Conservation (phyloP, 2,113 vertebrate species). For the Synchiropus splendidus region DNA sequence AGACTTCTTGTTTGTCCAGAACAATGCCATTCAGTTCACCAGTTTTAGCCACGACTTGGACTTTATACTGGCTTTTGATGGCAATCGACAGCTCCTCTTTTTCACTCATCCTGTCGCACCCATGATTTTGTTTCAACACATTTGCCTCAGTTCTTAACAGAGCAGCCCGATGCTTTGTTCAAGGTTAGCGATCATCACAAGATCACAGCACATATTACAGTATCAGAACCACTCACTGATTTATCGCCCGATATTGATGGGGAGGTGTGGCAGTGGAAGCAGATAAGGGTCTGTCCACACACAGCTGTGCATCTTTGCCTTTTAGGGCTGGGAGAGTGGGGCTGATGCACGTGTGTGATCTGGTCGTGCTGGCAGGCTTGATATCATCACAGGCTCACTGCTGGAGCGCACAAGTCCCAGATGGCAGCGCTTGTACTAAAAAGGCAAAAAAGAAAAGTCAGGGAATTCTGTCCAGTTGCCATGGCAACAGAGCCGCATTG, state of each 20-base stretch:
- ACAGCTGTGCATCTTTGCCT: slow-evolving; percentile 9
- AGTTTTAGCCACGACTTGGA: too few species aligned
- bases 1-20: too few species aligned
- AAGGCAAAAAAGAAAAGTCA: slow-evolving; percentile 14
- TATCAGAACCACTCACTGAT: neutral
- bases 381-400: slow-evolving; percentile 2
- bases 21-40: too few species aligned
- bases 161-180: too few species aligned
- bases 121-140: too few species aligned
- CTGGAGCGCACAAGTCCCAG: slow-evolving; percentile 5
- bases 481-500: slow-evolving; percentile 1
- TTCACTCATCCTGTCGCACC: too few species aligned
- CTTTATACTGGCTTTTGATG: too few species aligned
- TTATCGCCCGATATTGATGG: slow-evolving; percentile 5
- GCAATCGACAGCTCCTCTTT: too few species aligned
- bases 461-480: neutral
- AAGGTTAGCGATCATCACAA: too few species aligned
- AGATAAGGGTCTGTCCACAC: slow-evolving; percentile 1
- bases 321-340: slow-evolving; percentile 19
- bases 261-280: neutral
- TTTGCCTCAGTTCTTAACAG: too few species aligned
- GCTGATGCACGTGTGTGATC: slow-evolving; percentile 3
- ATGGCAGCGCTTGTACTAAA: slow-evolving; percentile 20
- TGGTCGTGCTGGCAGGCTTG: slow-evolving; percentile 1
- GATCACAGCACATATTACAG: neutral